Conservation (phyloP, 2,888 invertebrate genomes). For the Aphidius colemani region DNA sequence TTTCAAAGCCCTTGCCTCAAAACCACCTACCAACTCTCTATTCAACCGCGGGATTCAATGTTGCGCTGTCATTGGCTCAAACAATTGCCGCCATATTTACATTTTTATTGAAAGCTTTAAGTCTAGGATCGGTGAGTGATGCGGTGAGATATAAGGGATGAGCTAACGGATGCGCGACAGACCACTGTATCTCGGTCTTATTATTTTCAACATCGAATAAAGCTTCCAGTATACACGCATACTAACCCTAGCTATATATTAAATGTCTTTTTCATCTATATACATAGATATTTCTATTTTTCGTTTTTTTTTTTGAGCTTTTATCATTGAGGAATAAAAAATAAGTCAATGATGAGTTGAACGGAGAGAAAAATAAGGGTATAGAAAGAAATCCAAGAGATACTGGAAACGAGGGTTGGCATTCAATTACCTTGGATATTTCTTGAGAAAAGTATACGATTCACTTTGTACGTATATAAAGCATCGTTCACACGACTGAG, state of each 20-base stretch:
- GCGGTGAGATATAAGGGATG: conserved; percentile 31
- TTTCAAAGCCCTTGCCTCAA: conserved; percentile 6
- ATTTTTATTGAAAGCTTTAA: conserved; percentile 61
- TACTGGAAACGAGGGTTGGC: conserved; percentile 42
- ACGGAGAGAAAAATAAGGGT: conserved; percentile 30
- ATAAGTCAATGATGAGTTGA: conserved; percentile 1
- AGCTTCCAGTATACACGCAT: conserved; percentile 4
- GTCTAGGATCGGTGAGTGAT: conserved; percentile 38
- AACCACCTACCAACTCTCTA: conserved; percentile 4
- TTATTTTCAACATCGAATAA: conserved; percentile 21
- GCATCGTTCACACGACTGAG: conserved; percentile 46
- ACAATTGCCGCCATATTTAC: conserved; percentile 60
- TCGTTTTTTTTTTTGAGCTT: background rate
- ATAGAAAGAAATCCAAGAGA: conserved; percentile 32
- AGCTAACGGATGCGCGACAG: conserved; percentile 32
- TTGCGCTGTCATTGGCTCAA: conserved; percentile 60
- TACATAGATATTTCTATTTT: conserved; percentile 15
- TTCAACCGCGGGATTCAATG: conserved; percentile 42
- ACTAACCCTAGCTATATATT: background rate
- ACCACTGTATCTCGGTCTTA: conserved; percentile 13
- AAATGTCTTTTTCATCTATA: background rate
- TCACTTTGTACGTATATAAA: conserved; percentile 49
- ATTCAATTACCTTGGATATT: conserved; percentile 59
- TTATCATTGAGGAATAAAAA: conserved; percentile 12
- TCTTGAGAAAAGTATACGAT: conserved; percentile 51